Evolutionary conservation across 2,888 invertebrate genomes (phyloP).

Genomic region (Rhimphoctona megacephalus): DNA sequence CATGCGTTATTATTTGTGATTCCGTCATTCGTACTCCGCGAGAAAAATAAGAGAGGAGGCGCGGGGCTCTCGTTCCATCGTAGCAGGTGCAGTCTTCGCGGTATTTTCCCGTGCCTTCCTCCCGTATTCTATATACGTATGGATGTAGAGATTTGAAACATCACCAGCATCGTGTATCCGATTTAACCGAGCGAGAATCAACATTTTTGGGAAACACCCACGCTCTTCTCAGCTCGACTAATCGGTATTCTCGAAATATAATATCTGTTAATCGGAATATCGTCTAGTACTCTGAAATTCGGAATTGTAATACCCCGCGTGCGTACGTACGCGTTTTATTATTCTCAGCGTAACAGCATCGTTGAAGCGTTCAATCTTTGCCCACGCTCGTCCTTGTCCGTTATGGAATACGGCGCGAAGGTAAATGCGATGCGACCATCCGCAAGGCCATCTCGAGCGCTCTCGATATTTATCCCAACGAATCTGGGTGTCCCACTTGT

Average conservation of each 20-base stretch:
- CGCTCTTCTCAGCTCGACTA: neutral
- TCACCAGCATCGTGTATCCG: neutral
- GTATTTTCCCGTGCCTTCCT: neutral
- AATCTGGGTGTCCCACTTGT: constrained; percentile 45
- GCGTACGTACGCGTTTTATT: neutral
- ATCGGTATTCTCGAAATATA: neutral
- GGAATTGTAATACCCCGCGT: neutral
- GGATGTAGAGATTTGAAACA: neutral
- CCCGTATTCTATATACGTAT: neutral
- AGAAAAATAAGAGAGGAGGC: neutral
- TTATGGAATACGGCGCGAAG: constrained; percentile 43
- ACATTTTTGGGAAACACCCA: neutral
- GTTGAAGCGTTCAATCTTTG: constrained; percentile 4
- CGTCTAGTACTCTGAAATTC: too few relatives aligned
- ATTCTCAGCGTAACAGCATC: neutral
- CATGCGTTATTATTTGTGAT: too few relatives aligned
- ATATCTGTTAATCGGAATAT: neutral
- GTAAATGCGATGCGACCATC: constrained; percentile 30
- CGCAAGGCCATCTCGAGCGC: constrained; percentile 54
- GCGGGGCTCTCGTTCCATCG: too few relatives aligned
- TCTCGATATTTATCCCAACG: constrained; percentile 52
- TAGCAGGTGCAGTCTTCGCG: neutral
- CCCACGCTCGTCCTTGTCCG: constrained; percentile 55
- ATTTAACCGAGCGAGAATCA: neutral
- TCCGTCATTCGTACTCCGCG: too few relatives aligned